Evolutionary conservation across 2,888 invertebrate genomes (phyloP).

Genomic region (Eudemis profundana): DNA sequence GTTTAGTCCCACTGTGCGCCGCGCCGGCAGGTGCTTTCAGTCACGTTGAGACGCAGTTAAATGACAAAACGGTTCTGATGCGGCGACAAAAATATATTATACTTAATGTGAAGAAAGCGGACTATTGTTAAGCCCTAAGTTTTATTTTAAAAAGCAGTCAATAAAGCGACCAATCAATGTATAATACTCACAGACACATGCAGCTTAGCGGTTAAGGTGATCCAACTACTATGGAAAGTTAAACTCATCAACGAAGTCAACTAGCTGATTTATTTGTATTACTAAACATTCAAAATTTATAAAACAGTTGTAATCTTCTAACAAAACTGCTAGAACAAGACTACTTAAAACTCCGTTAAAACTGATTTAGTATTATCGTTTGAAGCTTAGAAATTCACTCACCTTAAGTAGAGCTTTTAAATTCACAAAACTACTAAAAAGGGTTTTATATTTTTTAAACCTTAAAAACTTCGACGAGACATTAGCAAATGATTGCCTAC

Average conservation of each 20-base stretch:
- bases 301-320: constrained; percentile 3
- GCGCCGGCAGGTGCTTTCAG: constrained; percentile 68
- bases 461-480: constrained; percentile 13
- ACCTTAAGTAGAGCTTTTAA: constrained; percentile 10
- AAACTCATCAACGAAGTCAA: not conserved
- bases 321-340: not conserved
- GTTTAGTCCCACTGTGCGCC: no score
- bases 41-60: constrained; percentile 67
- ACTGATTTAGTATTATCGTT: constrained; percentile 14
- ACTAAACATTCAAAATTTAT: not conserved
- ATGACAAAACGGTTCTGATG: constrained; percentile 61
- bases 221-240: no score
- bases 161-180: not conserved
- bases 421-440: constrained; percentile 28
- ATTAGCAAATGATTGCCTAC: constrained; percentile 16
- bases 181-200: no score
- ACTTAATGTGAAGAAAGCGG: constrained; percentile 10
- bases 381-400: constrained; percentile 16
- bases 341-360: constrained; percentile 21
- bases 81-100: constrained; percentile 38
- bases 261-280: constrained; percentile 5
- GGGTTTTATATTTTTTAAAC: constrained; percentile 18
- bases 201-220: no score
- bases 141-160: not conserved
- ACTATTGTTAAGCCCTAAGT: no score